A percentile compares a stretch with the other conserved stretches of the same genome.
phyloP scores from a whole-genome alignment of 2,888 invertebrate species.

The Phengaris arion region DNA sequence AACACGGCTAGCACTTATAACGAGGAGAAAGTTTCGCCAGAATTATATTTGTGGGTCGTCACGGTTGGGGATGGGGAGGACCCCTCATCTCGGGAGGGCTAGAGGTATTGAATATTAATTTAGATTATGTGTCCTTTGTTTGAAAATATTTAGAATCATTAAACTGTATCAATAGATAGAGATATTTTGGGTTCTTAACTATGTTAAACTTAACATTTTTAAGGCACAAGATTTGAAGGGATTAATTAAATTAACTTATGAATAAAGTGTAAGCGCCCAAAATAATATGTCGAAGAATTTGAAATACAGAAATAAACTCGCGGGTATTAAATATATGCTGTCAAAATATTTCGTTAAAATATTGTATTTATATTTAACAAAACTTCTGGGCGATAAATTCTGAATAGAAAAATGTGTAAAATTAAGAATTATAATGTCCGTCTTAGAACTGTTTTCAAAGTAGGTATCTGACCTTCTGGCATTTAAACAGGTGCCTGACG shows the following conservation, averaged over 20 bases:
- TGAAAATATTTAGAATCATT: slow-evolving; percentile 23
- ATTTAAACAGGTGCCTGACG: background rate
- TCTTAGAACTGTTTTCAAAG: background rate
- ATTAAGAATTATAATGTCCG: slow-evolving; percentile 8
- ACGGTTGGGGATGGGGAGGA: slow-evolving; percentile 71
- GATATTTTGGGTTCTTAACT: background rate
- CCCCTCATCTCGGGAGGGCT: slow-evolving; percentile 62
- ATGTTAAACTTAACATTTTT: too few relatives aligned
- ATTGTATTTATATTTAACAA: slow-evolving; percentile 8
- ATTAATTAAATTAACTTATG: background rate
- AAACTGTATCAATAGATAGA: slow-evolving; percentile 20
- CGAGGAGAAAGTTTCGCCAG: slow-evolving; percentile 75
- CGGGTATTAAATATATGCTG: background rate
- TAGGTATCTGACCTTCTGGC: slow-evolving; percentile 13
- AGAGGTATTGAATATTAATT: slow-evolving; percentile 37
- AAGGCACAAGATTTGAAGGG: too few relatives aligned
- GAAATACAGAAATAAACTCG: background rate
- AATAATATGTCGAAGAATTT: background rate
- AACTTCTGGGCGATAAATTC: background rate
- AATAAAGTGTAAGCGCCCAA: background rate
- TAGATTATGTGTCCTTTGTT: slow-evolving; percentile 28
- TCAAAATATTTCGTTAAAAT: slow-evolving; percentile 10
- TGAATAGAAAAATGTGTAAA: slow-evolving; percentile 6
- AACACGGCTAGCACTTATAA: slow-evolving; percentile 59
- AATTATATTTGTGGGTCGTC: slow-evolving; percentile 81